phyloP scores from a whole-genome alignment of 2,797 vertebrate genomes.

The Dicrostonyx torquatus region DNA sequence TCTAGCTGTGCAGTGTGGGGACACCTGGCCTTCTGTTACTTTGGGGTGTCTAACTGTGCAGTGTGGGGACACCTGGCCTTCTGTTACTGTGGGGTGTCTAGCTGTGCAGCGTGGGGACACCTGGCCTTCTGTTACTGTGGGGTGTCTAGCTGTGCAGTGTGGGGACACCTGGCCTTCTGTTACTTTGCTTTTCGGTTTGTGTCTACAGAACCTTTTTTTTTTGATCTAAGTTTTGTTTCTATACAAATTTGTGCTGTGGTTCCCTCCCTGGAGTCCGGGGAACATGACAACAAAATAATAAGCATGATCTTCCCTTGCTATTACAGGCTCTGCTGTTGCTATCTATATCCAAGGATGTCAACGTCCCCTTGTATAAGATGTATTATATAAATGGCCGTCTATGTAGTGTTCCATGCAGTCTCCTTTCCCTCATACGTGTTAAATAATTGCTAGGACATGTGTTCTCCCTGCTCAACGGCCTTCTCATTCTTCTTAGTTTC shows the following conservation, averaged over 20 bases:
- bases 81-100: accelerated
- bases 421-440: neutral
- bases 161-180: neutral
- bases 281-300: neutral
- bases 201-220: neutral
- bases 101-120: accelerated
- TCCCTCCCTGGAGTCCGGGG: neutral
- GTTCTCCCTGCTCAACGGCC: accelerated
- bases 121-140: neutral
- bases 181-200: accelerated
- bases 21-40: accelerated
- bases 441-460: neutral
- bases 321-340: neutral
- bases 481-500: neutral
- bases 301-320: neutral
- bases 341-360: neutral
- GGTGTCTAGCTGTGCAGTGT: accelerated
- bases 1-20: accelerated
- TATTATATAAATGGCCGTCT: neutral
- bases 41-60: accelerated
- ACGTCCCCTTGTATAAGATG: neutral
- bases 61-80: neutral
- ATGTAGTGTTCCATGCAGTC: no score
- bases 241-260: neutral
- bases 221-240: no score